Evolutionary conservation across 2,888 invertebrate genomes (phyloP).

Genomic region (Agrenia bidenticulata): DNA sequence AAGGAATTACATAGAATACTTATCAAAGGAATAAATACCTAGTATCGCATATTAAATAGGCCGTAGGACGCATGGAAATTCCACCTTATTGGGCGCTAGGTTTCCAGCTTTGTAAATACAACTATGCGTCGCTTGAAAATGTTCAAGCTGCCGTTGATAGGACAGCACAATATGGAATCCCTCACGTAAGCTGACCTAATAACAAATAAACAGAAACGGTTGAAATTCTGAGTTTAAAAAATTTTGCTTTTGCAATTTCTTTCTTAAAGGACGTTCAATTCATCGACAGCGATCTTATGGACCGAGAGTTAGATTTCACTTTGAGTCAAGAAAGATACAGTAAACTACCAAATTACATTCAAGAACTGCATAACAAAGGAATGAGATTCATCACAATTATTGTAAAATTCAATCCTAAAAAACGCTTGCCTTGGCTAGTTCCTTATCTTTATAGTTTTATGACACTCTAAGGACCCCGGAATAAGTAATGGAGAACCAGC

Average conservation of each 20-base stretch:
- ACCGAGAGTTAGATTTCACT: constrained; percentile 74
- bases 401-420: constrained; percentile 26
- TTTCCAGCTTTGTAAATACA: constrained; percentile 72
- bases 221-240: too few relatives aligned
- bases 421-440: too few relatives aligned
- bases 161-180: constrained; percentile 71
- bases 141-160: constrained; percentile 68
- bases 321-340: constrained; percentile 65
- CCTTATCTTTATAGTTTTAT: neutral
- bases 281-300: constrained; percentile 69
- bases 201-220: too few relatives aligned
- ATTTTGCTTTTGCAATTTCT: too few relatives aligned
- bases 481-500: constrained; percentile 41
- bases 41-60: constrained; percentile 27
- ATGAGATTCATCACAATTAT: constrained; percentile 41
- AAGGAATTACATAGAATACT: too few relatives aligned
- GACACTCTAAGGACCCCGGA: constrained; percentile 44
- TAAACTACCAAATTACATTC: constrained; percentile 68
- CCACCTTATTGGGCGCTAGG: constrained; percentile 87
- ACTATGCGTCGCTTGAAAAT: constrained; percentile 66
- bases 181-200: constrained; percentile 57
- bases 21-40: too few relatives aligned
- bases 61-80: constrained; percentile 72
- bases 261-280: constrained; percentile 39
- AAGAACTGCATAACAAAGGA: constrained; percentile 65